These are phyloP conservation scores for Cygnus buccinator DNA, from an alignment of 2,113 vertebrate species.

Conservation along the genomic window DNA sequence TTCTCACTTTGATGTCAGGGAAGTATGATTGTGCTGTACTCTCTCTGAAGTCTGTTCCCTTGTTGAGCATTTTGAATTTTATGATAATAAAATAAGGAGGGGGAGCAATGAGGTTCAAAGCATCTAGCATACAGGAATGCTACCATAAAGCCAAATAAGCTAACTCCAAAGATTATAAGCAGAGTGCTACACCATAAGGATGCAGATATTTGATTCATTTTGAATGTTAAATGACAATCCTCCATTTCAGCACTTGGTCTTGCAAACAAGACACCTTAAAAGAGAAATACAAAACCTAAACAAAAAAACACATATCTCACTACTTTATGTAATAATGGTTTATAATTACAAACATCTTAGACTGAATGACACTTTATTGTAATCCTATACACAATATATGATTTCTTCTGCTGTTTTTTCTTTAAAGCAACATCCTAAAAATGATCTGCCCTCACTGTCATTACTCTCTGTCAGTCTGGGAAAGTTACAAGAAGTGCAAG, in stretches of 20 bases:
- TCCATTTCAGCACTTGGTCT: conserved; percentile 6
- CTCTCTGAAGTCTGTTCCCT: conserved; percentile 29
- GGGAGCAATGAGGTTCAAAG: conserved; percentile 6
- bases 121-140: neutral
- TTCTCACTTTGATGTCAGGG: conserved; percentile 10
- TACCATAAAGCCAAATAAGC: neutral
- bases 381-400: neutral
- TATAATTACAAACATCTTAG: conserved; percentile 37
- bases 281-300: neutral
- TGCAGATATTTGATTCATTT: neutral
- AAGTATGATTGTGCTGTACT: neutral
- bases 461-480: neutral
- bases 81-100: neutral
- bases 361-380: conserved; percentile 17
- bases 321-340: conserved; percentile 37
- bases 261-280: neutral
- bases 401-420: neutral
- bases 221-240: conserved; percentile 15
- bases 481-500: neutral
- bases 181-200: neutral
- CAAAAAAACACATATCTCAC: neutral
- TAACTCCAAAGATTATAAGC: neutral
- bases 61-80: conserved; percentile 44
- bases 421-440: conserved; percentile 10
- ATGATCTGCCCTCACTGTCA: neutral